phyloP scores from a whole-genome alignment of 1,140 invertebrate species.

The Mercenaria mercenaria region DNA sequence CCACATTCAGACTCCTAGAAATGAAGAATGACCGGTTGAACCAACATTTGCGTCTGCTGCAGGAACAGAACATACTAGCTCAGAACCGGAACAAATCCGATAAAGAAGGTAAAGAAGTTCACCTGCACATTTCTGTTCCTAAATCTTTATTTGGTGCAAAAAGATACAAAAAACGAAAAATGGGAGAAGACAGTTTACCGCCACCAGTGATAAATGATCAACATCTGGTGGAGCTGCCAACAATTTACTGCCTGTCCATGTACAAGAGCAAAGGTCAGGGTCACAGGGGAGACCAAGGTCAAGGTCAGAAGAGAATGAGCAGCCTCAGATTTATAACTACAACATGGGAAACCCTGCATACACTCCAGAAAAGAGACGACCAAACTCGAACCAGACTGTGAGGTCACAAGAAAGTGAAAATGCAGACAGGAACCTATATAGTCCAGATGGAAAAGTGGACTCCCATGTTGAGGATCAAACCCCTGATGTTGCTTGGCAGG shows the following conservation, averaged over 20 bases:
- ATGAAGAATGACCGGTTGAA: constrained; percentile 82
- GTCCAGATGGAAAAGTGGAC: background rate
- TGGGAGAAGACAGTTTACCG: background rate
- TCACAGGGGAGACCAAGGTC: too few relatives aligned
- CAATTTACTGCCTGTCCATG: background rate
- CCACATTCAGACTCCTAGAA: constrained; percentile 70
- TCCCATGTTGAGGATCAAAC: background rate
- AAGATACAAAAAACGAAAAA: constrained; percentile 2
- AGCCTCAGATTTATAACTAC: background rate
- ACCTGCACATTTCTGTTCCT: constrained; percentile 41
- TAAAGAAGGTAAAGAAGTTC: constrained; percentile 80
- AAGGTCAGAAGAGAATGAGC: background rate
- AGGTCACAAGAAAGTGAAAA: background rate
- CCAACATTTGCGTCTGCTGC: constrained; percentile 79
- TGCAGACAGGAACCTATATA: background rate
- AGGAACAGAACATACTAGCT: constrained; percentile 80
- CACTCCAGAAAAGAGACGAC: background rate
- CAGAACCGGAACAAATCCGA: constrained; percentile 75
- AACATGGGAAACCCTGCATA: background rate
- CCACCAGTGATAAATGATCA: background rate
- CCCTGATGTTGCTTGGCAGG: constrained; percentile 54
- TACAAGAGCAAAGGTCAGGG: constrained; percentile 14
- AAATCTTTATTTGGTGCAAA: background rate
- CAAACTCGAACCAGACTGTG: background rate
- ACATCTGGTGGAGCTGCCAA: background rate